Percentiles rank a stretch among this genome's conserved stretches.
phyloP scores from a whole-genome alignment of 2,113 vertebrate species.

The Apteryx owenii region DNA sequence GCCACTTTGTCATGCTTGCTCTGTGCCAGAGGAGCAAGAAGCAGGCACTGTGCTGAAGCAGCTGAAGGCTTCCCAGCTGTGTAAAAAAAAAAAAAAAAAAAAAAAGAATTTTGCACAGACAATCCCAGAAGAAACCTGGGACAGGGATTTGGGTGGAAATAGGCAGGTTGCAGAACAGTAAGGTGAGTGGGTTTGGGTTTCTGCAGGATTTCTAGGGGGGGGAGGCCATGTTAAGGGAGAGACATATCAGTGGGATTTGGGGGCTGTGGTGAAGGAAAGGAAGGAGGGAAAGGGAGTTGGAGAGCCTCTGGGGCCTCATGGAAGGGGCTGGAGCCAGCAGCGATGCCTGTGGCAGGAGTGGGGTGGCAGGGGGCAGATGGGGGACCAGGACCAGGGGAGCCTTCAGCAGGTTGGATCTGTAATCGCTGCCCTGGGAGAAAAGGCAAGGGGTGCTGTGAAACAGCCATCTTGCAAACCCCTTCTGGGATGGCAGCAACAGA shows the following conservation, averaged over 20 bases:
- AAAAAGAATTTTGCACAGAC: background rate
- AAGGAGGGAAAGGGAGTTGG: background rate
- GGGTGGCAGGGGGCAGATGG: no score
- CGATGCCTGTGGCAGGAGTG: no score
- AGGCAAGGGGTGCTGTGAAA: background rate
- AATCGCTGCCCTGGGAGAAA: background rate
- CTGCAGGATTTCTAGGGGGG: background rate
- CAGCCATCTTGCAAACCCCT: background rate
- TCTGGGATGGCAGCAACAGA: background rate
- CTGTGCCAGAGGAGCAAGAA: background rate
- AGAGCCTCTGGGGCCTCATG: background rate
- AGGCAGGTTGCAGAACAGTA: background rate
- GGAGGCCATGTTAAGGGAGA: background rate
- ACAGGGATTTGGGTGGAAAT: background rate
- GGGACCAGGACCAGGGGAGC: no score
- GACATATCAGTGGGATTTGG: background rate
- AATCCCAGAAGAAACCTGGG: background rate
- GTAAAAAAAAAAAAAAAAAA: background rate
- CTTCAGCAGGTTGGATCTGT: no score
- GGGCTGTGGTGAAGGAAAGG: background rate
- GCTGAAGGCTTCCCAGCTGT: background rate
- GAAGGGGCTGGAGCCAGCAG: background rate
- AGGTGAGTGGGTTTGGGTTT: background rate
- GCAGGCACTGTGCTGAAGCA: background rate
- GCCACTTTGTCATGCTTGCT: background rate